Evolutionary conservation across 2,113 vertebrate species (phyloP).

Genomic region (Prinia subflava): DNA sequence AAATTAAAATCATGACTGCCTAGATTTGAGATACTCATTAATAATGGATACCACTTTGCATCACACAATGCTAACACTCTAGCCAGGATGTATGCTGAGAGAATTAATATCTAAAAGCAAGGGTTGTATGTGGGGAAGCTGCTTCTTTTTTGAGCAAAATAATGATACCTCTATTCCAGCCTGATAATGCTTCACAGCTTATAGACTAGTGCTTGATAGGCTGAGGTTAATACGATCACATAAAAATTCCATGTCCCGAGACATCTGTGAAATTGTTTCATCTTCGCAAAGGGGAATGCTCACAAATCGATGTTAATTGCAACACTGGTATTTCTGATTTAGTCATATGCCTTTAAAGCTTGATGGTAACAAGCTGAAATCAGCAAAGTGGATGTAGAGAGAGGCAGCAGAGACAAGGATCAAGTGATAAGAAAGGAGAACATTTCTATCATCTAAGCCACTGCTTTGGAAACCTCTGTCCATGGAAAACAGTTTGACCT

Average conservation of each 20-base stretch:
- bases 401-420: background rate
- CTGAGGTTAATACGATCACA: background rate
- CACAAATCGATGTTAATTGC: background rate
- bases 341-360: background rate
- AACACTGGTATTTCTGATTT: background rate
- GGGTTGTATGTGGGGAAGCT: background rate
- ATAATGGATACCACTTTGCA: background rate
- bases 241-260: background rate
- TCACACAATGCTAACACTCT: background rate
- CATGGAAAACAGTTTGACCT: background rate
- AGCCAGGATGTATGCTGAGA: background rate
- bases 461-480: background rate
- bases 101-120: background rate
- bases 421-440: background rate
- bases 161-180: background rate
- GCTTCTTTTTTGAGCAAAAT: background rate
- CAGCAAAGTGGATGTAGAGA: background rate
- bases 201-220: background rate
- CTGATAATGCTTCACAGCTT: background rate
- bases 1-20: background rate
- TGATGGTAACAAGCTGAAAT: background rate
- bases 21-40: constrained; percentile 15
- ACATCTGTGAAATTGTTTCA: background rate
- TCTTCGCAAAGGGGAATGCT: background rate
- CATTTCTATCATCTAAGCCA: background rate